A percentile compares a stretch with the other conserved stretches of the same genome.
These are phyloP conservation scores for Drosophila putrida DNA, from an alignment of 2,888 invertebrate species.

Conservation along the genomic window DNA sequence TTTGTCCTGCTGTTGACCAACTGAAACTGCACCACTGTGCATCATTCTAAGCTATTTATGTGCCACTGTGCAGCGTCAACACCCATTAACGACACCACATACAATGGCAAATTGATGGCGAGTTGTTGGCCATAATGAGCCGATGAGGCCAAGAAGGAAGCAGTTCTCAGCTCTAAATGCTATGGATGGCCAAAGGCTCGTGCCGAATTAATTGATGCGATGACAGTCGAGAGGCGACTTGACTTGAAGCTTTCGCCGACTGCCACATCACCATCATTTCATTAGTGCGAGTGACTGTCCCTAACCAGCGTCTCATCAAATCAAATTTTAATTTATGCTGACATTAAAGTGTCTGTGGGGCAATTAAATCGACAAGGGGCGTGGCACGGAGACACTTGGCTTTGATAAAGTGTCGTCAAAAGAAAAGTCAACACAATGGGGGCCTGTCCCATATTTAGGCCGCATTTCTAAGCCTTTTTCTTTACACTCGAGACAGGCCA, in stretches of 20 bases:
- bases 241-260: background rate
- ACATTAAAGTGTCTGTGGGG: conserved; percentile 70
- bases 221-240: conserved; percentile 24
- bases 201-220: conserved; percentile 69
- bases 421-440: conserved; percentile 20
- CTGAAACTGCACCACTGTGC: background rate
- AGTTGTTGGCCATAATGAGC: conserved; percentile 57
- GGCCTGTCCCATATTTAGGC: background rate
- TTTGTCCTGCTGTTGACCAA: background rate
- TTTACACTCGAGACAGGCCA: conserved; percentile 33
- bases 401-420: conserved; percentile 31
- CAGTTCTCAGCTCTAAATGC: conserved; percentile 4
- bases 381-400: conserved; percentile 25
- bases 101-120: conserved; percentile 64
- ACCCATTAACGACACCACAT: conserved; percentile 40
- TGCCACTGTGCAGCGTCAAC: conserved; percentile 34
- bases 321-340: conserved; percentile 75
- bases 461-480: conserved; percentile 22
- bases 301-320: conserved; percentile 39
- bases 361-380: conserved; percentile 65
- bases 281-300: conserved; percentile 51
- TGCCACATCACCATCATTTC: conserved; percentile 47
- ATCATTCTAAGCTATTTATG: conserved; percentile 53
- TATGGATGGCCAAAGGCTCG: conserved; percentile 41
- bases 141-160: conserved; percentile 30